phyloP scores from a whole-genome alignment of 2,888 invertebrate species.

The Chaitophorus viminalis region DNA sequence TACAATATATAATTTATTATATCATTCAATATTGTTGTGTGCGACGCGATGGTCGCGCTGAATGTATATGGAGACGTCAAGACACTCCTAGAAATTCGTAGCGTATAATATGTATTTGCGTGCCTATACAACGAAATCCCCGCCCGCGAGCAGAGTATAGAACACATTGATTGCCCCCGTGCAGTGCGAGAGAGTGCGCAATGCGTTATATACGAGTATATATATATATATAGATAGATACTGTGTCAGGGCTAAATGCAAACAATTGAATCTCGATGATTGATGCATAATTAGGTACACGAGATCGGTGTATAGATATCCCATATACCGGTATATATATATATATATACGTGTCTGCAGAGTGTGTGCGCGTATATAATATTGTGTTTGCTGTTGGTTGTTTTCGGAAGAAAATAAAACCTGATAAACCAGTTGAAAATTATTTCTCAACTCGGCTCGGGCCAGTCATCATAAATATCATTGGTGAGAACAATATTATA shows the following conservation, averaged over 20 bases:
- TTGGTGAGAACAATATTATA: background rate
- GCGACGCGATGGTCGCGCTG: background rate
- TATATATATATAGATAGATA: too few relatives aligned
- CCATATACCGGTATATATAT: background rate
- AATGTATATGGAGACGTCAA: constrained; percentile 15
- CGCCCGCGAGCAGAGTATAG: constrained; percentile 8
- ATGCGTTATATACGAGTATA: too few relatives aligned
- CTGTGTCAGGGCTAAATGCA: constrained; percentile 15
- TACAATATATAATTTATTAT: background rate
- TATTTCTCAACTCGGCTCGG: background rate
- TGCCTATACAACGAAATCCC: too few relatives aligned
- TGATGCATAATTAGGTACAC: constrained; percentile 4
- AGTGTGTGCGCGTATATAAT: too few relatives aligned
- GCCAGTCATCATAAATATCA: background rate
- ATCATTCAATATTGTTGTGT: too few relatives aligned
- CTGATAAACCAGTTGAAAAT: background rate
- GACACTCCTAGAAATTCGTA: constrained; percentile 13
- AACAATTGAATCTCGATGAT: constrained; percentile 21
- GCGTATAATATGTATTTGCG: too few relatives aligned
- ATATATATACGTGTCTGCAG: too few relatives aligned
- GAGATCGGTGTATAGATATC: constrained; percentile 11
- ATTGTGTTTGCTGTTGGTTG: background rate
- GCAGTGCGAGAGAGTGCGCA: background rate
- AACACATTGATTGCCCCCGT: background rate
- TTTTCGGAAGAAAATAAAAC: constrained; percentile 8